phyloP scores from a whole-genome alignment of 2,888 invertebrate genomes.

The Byasa hedistus region DNA sequence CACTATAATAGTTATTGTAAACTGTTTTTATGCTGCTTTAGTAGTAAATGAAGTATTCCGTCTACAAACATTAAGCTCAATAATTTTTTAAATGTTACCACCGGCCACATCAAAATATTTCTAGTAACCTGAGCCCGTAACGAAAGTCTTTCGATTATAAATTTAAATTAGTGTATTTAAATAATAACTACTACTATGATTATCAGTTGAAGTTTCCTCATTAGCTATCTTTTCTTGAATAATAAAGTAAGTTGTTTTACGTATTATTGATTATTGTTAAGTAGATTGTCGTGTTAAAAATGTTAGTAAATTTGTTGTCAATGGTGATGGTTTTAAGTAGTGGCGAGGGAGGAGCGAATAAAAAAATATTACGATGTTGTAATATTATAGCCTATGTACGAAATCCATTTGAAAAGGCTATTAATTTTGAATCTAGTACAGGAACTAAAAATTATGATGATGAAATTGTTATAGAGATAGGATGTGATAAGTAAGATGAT shows the following conservation, averaged over 20 bases:
- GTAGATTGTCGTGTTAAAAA: constrained; percentile 1
- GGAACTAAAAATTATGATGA: constrained; percentile 5
- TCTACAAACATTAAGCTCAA: constrained; percentile 67
- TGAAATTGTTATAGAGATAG: constrained; percentile 6
- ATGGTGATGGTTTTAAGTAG: no score
- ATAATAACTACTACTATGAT: constrained; percentile 46
- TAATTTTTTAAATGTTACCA: constrained; percentile 65
- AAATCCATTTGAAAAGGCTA: background rate
- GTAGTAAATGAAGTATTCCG: constrained; percentile 75
- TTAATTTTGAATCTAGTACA: background rate
- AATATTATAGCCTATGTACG: background rate
- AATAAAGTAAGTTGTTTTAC: constrained; percentile 34
- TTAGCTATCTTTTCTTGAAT: constrained; percentile 28
- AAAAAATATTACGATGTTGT: no score
- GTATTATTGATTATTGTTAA: constrained; percentile 12
- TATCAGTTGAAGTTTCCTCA: constrained; percentile 46
- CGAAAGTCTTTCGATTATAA: constrained; percentile 56
- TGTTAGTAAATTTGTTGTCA: background rate
- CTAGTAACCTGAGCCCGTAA: constrained; percentile 44
- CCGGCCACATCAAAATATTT: constrained; percentile 66
- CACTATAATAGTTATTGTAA: background rate
- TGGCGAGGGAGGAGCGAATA: no score
- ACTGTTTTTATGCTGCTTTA: constrained; percentile 62
- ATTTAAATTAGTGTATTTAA: constrained; percentile 56
- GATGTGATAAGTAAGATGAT: constrained; percentile 23